Conservation (phyloP, 2,888 invertebrate species). For the Chrysotoxum bicinctum region DNA sequence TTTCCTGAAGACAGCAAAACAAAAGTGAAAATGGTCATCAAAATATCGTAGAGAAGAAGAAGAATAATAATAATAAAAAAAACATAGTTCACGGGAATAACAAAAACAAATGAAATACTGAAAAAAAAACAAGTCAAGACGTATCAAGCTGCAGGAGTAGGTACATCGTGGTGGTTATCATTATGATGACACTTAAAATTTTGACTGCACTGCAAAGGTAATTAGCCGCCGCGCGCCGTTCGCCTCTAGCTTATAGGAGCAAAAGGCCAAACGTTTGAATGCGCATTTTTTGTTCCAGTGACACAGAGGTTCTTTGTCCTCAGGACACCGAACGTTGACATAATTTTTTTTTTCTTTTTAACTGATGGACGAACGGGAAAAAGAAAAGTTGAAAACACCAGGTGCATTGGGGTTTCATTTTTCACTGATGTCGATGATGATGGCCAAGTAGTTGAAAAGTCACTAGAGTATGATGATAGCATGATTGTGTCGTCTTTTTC, state of each 20-base stretch:
- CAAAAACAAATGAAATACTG: neutral
- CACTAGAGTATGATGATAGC: constrained; percentile 43
- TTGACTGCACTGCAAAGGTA: constrained; percentile 38
- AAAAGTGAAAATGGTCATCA: constrained; percentile 65
- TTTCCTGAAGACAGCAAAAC: constrained; percentile 44
- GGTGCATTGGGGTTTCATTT: constrained; percentile 47
- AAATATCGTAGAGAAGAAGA: neutral
- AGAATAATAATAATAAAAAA: neutral
- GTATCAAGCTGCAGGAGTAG: neutral
- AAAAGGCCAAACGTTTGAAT: constrained; percentile 32
- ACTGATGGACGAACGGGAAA: neutral
- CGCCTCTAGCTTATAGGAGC: neutral
- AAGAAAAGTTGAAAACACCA: constrained; percentile 36
- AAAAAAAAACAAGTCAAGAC: constrained; percentile 17
- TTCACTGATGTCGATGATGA: constrained; percentile 1
- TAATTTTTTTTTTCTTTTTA: neutral
- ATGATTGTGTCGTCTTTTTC: constrained; percentile 1
- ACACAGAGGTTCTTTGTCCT: constrained; percentile 29
- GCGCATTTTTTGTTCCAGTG: constrained; percentile 19
- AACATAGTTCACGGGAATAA: constrained; percentile 12
- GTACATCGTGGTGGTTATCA: constrained; percentile 1
- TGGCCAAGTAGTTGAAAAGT: neutral
- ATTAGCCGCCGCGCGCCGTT: too few relatives aligned
- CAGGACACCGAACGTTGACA: constrained; percentile 29
- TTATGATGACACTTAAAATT: constrained; percentile 45